Evolutionary conservation across 2,888 invertebrate genomes (phyloP), one percentile per base, ranked within the genome.

Genomic region (Hirtodrosophila confusa): DNA sequence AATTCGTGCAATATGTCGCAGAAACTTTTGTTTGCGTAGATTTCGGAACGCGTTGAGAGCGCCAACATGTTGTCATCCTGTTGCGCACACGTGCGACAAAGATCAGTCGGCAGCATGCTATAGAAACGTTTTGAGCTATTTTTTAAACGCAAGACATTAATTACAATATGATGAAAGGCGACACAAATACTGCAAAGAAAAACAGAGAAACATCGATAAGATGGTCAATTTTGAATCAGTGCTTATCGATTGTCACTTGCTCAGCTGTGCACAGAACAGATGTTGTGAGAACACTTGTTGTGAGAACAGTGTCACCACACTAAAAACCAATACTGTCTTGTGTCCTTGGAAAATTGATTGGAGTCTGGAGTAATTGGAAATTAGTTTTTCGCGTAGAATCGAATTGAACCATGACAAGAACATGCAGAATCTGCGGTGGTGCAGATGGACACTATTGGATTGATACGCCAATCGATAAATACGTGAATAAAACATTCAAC

Each of bases 41-140:
- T 77, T 10, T 62, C 65, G 27, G 40, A 41, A 9, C 48, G 55
- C 6, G 66, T 68, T 2, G 78, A 56, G 3, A 82, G 53, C 3
- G 69, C 50, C 11, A 70, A 29, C 37, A 83, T 50, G 4, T 66
- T 40, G 8, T 31, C 37, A 37, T 62, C 54, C 5, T 75, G 62
- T 12, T 44, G 9, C 3, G 71, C 78, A 67, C 84, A 84, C 0
- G 86, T 86, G 9, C 86, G 80, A 36, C 84, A 84, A 17, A 80
- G 64, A 43, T 78, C 51, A 1, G 50, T 5, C 3, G 68, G 73
- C 31, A 71, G 55, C 77, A 86, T 83, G 9, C 10, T 57, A 9
- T 7, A 24, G 9, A 43, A 53, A 4, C 2, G 4, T 27, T 9
- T 47, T 45, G 8, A 40, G 10, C 12, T 2, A 0, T 12, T 40